Conservation (phyloP, 2,113 vertebrate species). For the Gorsachius goisagi region DNA sequence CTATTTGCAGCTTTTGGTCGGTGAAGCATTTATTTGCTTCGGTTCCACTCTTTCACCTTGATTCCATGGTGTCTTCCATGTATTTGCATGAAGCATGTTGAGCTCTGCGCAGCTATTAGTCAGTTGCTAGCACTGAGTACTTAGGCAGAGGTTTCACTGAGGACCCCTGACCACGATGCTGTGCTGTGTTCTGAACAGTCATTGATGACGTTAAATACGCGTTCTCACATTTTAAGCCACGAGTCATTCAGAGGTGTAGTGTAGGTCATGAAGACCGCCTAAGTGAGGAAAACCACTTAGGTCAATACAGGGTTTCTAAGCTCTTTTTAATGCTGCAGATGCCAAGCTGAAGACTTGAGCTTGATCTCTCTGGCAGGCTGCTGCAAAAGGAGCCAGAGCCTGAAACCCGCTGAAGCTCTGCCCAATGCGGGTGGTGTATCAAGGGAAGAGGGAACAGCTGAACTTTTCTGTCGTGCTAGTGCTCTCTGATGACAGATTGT, state of each 20-base stretch:
- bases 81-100: accelerated
- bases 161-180: no score
- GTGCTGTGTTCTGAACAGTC: not conserved
- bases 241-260: not conserved
- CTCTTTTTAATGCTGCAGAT: not conserved
- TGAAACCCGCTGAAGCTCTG: not conserved
- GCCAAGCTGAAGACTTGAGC: not conserved
- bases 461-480: not conserved
- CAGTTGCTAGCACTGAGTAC: not conserved
- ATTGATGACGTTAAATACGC: accelerated
- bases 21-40: not conserved
- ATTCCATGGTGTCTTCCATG: accelerated
- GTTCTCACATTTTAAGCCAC: not conserved
- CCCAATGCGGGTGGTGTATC: accelerated
- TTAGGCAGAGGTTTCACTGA: not conserved
- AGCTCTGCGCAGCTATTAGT: not conserved
- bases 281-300: not conserved
- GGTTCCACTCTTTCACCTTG: not conserved
- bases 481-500: not conserved
- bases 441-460: not conserved
- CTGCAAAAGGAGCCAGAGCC: not conserved
- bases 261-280: not conserved
- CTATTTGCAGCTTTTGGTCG: not conserved
- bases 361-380: not conserved
- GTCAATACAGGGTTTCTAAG: not conserved